phyloP scores from a whole-genome alignment of 2,797 vertebrate genomes.

The Crossoptilon crossoptilon region DNA sequence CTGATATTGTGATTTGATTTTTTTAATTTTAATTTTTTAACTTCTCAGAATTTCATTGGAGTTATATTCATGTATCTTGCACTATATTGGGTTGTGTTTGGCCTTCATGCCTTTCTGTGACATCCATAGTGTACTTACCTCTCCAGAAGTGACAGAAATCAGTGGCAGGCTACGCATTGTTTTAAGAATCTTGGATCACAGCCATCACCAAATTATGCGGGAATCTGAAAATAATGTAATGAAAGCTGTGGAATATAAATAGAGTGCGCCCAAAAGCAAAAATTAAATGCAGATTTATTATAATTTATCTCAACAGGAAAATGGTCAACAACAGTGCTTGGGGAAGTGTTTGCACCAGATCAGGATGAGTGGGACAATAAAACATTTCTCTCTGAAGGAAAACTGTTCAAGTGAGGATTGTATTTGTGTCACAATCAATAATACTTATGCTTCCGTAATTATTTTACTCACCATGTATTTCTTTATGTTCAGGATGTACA shows the following conservation, averaged over 20 bases:
- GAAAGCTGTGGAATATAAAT: slow-evolving; percentile 20
- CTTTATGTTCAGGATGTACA: neutral
- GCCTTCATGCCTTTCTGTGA: slow-evolving; percentile 67
- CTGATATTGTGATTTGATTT: neutral
- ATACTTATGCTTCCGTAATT: slow-evolving; percentile 63
- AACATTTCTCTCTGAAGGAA: slow-evolving; percentile 89
- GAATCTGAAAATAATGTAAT: slow-evolving; percentile 58
- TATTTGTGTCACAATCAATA: slow-evolving; percentile 60
- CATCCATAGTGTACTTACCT: slow-evolving; percentile 53
- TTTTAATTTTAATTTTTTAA: no score
- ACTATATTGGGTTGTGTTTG: neutral
- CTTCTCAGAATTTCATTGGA: neutral
- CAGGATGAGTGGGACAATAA: slow-evolving; percentile 95
- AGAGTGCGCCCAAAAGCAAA: slow-evolving; percentile 26
- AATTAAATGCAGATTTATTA: slow-evolving; percentile 74
- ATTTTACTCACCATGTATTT: slow-evolving; percentile 33
- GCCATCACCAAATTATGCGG: slow-evolving; percentile 16
- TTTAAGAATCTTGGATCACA: slow-evolving; percentile 31
- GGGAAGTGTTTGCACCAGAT: slow-evolving; percentile 90
- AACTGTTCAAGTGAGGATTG: slow-evolving; percentile 86
- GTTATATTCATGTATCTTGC: neutral
- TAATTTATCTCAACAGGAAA: slow-evolving; percentile 82
- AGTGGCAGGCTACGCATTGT: slow-evolving; percentile 2
- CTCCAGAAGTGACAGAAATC: slow-evolving; percentile 23
- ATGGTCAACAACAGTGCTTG: slow-evolving; percentile 86